phyloP scores from a whole-genome alignment of 2,888 invertebrate genomes.

The Plebejus argus region DNA sequence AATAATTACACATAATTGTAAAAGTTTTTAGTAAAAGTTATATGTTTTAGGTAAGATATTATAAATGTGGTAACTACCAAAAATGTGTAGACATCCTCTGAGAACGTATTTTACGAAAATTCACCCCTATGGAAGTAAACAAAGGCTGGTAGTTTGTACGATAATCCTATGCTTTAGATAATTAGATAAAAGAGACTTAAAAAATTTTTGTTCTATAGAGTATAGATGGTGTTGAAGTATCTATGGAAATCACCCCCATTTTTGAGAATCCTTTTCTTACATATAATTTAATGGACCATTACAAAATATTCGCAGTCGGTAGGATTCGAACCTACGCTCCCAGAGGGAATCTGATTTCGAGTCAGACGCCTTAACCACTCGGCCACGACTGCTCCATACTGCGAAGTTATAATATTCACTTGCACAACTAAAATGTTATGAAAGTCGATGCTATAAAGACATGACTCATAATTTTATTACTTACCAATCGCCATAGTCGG shows the following conservation, averaged over 20 bases:
- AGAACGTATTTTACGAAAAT: no score
- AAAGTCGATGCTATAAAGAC: background rate
- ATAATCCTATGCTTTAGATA: background rate
- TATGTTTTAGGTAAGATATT: no score
- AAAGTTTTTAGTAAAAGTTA: no score
- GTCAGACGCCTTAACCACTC: slow-evolving; percentile 95
- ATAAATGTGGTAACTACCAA: no score
- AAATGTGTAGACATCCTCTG: no score
- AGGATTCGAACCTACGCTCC: slow-evolving; percentile 95
- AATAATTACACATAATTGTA: no score
- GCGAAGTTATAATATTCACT: background rate
- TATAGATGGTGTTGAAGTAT: background rate
- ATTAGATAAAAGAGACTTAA: no score
- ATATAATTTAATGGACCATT: background rate
- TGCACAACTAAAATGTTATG: background rate
- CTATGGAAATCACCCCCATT: no score
- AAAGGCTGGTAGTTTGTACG: no score
- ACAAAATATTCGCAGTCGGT: slow-evolving; percentile 84
- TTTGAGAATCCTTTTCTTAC: no score
- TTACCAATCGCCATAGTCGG: background rate
- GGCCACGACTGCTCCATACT: slow-evolving; percentile 86
- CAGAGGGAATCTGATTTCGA: slow-evolving; percentile 95
- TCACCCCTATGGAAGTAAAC: no score
- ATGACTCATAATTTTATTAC: background rate
- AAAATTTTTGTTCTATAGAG: background rate